Base-by-base conservation (phyloP, 1,140 invertebrate genomes). In the Lethrus apterus region DNA sequence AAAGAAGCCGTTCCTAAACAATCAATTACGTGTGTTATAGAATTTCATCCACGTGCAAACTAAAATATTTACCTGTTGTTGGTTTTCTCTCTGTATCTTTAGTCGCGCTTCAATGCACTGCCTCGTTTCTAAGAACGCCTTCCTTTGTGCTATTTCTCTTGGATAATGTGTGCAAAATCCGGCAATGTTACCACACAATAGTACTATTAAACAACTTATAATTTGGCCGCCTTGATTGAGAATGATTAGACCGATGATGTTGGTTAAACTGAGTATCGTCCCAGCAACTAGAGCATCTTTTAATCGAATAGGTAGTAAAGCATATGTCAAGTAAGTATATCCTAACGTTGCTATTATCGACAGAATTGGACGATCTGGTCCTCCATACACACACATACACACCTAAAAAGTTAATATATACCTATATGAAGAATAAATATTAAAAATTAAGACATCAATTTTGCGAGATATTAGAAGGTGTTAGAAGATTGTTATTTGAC, bases 81-180 rank as follows among this genome's bases (percentile, higher is more conserved):
- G 89, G 68, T 96, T 96, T 70, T 96, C 93, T 42, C 88, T 73
- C 67, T 94, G 89, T 7, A 90, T 93, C 49, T 88, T 87, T 17
- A 97, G 75, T 31, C 93, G 74, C 2, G 91, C 88, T 65, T 94
- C 87, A 14, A 98, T 89, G 67, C 93, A 96, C 65, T 91, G 86
- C 30, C 92, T 74, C 2, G 93, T 98, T 70, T 97, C 93, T 10
- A 94, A 72, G 71, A 97, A 98, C 3, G 93, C 92, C 58, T 92
- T 84, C 19, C 93, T 74, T 64, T 95, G 90, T 0, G 91, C 86
- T 41, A 89, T 71, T 70, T 96, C 91, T 11, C 88, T 84, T 0
- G 92, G 88, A 68, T 90, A 89, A 70, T 95, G 92, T 2, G 92
- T 93, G 65, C 94, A 84, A 15, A 91, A 77, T 9, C 93, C 93